Evolutionary conservation across 2,888 invertebrate species (phyloP).

Genomic region (Dryomyza anilis): DNA sequence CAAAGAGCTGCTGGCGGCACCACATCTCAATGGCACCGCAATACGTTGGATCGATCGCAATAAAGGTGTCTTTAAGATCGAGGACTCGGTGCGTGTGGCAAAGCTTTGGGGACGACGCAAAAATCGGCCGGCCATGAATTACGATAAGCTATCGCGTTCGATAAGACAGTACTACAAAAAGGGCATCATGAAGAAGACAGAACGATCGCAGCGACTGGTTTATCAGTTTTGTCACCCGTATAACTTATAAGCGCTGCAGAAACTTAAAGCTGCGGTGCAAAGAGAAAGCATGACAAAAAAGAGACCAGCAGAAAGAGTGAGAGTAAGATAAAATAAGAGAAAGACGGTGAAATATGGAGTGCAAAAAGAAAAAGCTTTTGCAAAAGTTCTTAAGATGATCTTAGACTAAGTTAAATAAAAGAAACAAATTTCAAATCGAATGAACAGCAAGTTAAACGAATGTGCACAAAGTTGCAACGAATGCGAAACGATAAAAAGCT

Average conservation of each 20-base stretch:
- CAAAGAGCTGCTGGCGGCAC: slow-evolving; percentile 89
- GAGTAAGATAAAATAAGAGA: not conserved
- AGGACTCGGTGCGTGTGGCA: slow-evolving; percentile 97
- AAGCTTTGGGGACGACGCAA: slow-evolving; percentile 97
- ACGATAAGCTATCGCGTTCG: slow-evolving; percentile 96
- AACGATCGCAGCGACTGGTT: slow-evolving; percentile 95
- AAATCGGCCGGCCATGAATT: slow-evolving; percentile 99
- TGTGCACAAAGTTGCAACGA: too few species aligned
- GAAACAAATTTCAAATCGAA: too few species aligned
- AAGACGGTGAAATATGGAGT: slow-evolving; percentile 15
- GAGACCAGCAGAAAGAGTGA: not conserved
- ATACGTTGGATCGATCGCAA: slow-evolving; percentile 96
- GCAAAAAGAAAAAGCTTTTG: slow-evolving; percentile 26
- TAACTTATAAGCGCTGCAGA: slow-evolving; percentile 67
- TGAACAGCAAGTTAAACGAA: too few species aligned
- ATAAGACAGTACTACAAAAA: slow-evolving; percentile 99
- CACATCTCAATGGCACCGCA: slow-evolving; percentile 88
- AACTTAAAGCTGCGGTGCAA: not conserved
- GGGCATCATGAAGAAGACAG: slow-evolving; percentile 99
- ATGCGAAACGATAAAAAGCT: too few species aligned
- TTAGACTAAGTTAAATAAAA: too few species aligned
- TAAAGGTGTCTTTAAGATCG: slow-evolving; percentile 98
- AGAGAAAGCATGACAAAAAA: not conserved
- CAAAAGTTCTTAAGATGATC: too few species aligned
- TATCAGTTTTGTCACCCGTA: slow-evolving; percentile 99